Evolutionary conservation across 2,888 invertebrate genomes (phyloP), one percentile per base, ranked within the genome.

Genomic region (Chironomus riparius): DNA sequence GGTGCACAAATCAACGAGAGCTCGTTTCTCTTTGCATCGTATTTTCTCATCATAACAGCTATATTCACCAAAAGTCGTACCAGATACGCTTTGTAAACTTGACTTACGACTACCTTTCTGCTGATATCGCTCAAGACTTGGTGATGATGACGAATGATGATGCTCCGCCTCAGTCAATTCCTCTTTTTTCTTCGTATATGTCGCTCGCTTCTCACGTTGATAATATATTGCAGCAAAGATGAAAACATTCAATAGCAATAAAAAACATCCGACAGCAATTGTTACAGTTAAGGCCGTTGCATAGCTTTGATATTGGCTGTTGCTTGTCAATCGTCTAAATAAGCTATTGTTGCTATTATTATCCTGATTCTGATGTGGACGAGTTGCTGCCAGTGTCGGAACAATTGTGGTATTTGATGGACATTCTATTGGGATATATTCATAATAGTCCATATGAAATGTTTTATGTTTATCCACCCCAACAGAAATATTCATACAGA

Each of bases 201-300:
- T 86, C 78, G 88, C 87, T 72, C 87, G 81, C 79, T 86, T 80
- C 79, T 93, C 93, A 1, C 93, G 87, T 82, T 94, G 93, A 80
- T 93, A 93, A 81, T 93, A 94, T 78, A 94, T 94, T 1, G 94
- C 94, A 68, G 94, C 94, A 80, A 95, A 95, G 79, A 95, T 95
- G 24, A 94, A 86, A 12, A 94, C 90, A 81, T 94, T 94, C 28
- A 94, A 86, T 38, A 94, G 86, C 7, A 94, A 85, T 6, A 94
- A 86, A 79, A 94, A 93, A 80, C 93, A 93, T 1, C 93, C 94
- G 7, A 94, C 93, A 0, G 92, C 93, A 78, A 94, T 93, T 0
- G 95, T 95, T 38, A 95, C 93, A 6, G 94, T 92, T 18, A 95
- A 85, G 0, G 95, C 95, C 0, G 94, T 94, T 5, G 94, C 93